These are phyloP conservation scores for Microplitis demolitor DNA, from an alignment of 1,140 invertebrate species.

Conservation along the genomic window DNA sequence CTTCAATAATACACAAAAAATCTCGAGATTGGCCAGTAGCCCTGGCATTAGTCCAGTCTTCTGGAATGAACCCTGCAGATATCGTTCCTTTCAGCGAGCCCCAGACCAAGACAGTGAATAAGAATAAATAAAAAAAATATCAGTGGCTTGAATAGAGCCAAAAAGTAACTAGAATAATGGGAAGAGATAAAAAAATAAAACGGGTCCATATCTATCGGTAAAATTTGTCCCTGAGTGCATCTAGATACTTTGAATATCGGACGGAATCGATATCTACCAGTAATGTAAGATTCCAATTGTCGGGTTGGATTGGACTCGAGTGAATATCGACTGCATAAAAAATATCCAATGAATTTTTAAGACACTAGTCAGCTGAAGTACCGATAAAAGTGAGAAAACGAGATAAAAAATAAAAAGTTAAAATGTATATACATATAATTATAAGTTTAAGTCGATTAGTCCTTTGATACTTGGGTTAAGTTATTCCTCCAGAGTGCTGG, in stretches of 20 bases:
- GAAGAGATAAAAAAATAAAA: no score
- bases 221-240: no score
- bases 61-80: slow-evolving; percentile 36
- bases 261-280: slow-evolving; percentile 1
- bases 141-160: no score
- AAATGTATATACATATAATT: neutral
- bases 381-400: neutral
- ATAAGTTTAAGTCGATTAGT: slow-evolving; percentile 3
- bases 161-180: neutral
- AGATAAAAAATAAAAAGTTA: neutral
- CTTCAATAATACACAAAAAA: neutral
- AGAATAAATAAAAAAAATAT: neutral
- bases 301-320: neutral
- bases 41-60: slow-evolving; percentile 37
- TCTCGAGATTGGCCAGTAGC: slow-evolving; percentile 32
- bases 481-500: neutral
- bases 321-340: slow-evolving; percentile 12
- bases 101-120: neutral
- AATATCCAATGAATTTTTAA: neutral
- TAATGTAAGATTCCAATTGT: slow-evolving; percentile 4
- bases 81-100: neutral
- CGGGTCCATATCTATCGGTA: no score
- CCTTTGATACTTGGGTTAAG: neutral
- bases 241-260: slow-evolving; percentile 2
- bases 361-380: neutral